phyloP scores from a whole-genome alignment of 2,113 vertebrate species.

The Tragelaphus imberbis region DNA sequence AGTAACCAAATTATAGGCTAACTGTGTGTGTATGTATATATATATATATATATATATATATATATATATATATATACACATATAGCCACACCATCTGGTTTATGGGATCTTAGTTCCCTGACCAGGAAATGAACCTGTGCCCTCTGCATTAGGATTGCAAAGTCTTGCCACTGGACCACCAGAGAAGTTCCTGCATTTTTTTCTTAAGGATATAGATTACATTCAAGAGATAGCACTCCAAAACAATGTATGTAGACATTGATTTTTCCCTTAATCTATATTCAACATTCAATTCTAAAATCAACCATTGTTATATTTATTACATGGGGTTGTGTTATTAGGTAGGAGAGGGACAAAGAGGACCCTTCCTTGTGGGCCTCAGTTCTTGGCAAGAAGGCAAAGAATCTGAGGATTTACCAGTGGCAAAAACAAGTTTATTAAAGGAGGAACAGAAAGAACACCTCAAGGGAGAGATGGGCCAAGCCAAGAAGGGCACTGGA shows the following conservation, averaged over 20 bases:
- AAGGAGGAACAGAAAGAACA: neutral
- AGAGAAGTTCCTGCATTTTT: neutral
- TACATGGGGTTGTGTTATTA: neutral
- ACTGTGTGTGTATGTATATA: neutral
- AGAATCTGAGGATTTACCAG: neutral
- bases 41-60: no score
- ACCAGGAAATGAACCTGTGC: neutral
- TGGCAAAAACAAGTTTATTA: neutral
- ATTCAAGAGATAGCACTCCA: neutral
- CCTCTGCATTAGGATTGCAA: neutral
- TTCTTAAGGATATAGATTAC: neutral
- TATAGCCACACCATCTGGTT: neutral
- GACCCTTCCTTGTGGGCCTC: neutral
- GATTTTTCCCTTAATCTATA: neutral
- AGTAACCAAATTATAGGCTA: neutral
- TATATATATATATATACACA: fast-evolving
- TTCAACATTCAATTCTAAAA: neutral
- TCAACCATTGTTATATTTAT: neutral
- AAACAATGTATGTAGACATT: neutral
- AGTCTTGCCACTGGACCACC: neutral
- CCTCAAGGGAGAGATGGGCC: neutral
- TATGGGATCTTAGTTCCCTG: neutral
- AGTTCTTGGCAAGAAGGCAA: neutral
- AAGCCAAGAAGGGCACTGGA: neutral
- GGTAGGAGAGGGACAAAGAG: neutral